Conservation (phyloP, 2,797 vertebrate genomes). For the Ataeniobius toweri region DNA sequence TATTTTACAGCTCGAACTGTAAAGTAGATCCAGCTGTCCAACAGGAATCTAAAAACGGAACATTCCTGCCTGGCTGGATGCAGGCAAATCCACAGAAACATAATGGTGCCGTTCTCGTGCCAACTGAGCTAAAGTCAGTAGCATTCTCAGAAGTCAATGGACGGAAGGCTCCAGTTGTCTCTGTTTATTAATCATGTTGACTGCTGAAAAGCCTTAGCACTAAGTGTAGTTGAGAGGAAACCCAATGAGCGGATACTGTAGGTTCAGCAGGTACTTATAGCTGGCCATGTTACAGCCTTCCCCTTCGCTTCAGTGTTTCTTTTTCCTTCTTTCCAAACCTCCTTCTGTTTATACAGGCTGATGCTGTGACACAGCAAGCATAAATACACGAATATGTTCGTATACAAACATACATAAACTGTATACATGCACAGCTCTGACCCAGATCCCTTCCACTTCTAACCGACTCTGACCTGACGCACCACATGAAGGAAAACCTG, state of each 20-base stretch:
- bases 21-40: conserved; percentile 29
- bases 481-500: conserved; percentile 26
- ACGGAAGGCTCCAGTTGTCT: conserved; percentile 6
- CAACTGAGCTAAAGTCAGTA: conserved; percentile 5
- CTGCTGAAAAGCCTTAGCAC: conserved; percentile 15
- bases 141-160: conserved; percentile 11
- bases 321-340: conserved; percentile 11
- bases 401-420: conserved; percentile 15
- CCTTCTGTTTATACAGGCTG: conserved; percentile 26
- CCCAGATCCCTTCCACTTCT: neutral
- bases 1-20: conserved; percentile 7
- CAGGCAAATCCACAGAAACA: conserved; percentile 18
- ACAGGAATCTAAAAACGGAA: conserved; percentile 17
- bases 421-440: conserved; percentile 15
- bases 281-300: neutral
- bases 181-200: conserved; percentile 47
- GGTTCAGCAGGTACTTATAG: neutral
- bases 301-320: conserved; percentile 15
- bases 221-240: conserved; percentile 1
- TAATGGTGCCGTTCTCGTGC: conserved; percentile 4
- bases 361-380: conserved; percentile 12
- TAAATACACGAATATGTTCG: conserved; percentile 17
- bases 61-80: conserved; percentile 8
- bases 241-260: neutral
- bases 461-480: conserved; percentile 26